Base-by-base conservation (phyloP, 2,888 invertebrate genomes). In the Synanthedon andrenaeformis region DNA sequence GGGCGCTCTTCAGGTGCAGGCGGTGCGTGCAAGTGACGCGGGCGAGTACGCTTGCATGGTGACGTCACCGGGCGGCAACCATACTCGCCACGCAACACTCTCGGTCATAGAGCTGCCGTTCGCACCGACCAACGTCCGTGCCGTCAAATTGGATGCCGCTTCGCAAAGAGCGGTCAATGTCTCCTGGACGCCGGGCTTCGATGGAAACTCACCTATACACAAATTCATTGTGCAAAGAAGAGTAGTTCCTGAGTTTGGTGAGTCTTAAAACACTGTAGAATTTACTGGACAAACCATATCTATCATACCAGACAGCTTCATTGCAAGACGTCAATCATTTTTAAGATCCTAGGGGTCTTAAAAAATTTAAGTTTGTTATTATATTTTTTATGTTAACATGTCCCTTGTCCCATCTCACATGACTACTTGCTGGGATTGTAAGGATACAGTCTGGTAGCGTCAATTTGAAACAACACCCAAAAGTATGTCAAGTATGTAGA, bases 111-210 rank as follows among this genome's bases (percentile, higher is more conserved):
- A 99, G 80, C 88, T 98, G 61, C 99, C 99, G 0, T 96, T 95
- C 72, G 93, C 97, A 28, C 99, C 99, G 0, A 93, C 93, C 51
- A 95, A 95, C 70, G 95, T 96, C 0, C 90, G 91, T 62, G 98
- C 97, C 0, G 82, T 82, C 55, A 86, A 93, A 60, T 71, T 93
- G 1, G 92, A 93, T 52, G 87, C 89, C 4, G 89, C 91, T 12
- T 89, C 90, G 2, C 91, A 92, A 57, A 91, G 91, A 71, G 94
- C 95, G 35, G 95, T 98, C 59, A 96, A 97, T 70, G 92, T 99
- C 3, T 93, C 93, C 17, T 99, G 99, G 98, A 94, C 94, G 11
- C 94, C 96, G 0, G 97, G 97, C 35, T 99, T 98, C 79, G 96
- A 99, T 83, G 99, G 99, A 54, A 98, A 99, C 79, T 97, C 97